Conservation (phyloP, 1,140 invertebrate species). For the Brachionus rubens region DNA sequence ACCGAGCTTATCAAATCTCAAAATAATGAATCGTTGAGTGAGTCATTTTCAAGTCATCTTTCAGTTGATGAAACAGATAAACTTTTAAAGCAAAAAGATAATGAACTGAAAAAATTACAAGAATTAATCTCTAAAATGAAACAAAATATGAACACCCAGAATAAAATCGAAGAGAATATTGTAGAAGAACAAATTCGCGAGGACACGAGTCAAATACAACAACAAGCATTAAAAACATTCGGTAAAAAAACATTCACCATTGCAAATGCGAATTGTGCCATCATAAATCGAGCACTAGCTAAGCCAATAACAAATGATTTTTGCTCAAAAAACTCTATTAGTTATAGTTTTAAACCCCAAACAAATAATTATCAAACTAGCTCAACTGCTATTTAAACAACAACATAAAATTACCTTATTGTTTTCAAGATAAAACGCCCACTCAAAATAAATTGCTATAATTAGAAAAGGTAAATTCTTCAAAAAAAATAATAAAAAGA, state of each 20-base stretch:
- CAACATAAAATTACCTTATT: too few species aligned
- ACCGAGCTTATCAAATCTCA: slow-evolving; percentile 51
- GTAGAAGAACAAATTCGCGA: background rate
- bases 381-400: slow-evolving; percentile 18
- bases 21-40: slow-evolving; percentile 49
- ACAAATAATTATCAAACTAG: slow-evolving; percentile 1
- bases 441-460: too few species aligned
- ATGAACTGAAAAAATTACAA: slow-evolving; percentile 27
- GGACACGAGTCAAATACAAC: background rate
- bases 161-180: background rate
- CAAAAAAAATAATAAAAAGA: too few species aligned
- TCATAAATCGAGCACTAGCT: background rate
- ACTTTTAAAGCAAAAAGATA: slow-evolving; percentile 37
- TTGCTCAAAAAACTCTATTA: slow-evolving; percentile 9
- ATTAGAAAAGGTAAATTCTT: too few species aligned
- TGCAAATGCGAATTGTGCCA: slow-evolving; percentile 12
- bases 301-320: slow-evolving; percentile 7
- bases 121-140: slow-evolving; percentile 24
- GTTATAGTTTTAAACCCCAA: slow-evolving; percentile 29
- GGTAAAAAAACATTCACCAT: slow-evolving; percentile 10
- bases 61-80: slow-evolving; percentile 5
- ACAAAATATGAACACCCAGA: background rate
- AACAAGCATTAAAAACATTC: background rate
- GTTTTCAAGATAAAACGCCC: too few species aligned
- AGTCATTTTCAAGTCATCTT: background rate